Evolutionary conservation across 2,113 vertebrate species (phyloP).

Genomic region (Alces alces): DNA sequence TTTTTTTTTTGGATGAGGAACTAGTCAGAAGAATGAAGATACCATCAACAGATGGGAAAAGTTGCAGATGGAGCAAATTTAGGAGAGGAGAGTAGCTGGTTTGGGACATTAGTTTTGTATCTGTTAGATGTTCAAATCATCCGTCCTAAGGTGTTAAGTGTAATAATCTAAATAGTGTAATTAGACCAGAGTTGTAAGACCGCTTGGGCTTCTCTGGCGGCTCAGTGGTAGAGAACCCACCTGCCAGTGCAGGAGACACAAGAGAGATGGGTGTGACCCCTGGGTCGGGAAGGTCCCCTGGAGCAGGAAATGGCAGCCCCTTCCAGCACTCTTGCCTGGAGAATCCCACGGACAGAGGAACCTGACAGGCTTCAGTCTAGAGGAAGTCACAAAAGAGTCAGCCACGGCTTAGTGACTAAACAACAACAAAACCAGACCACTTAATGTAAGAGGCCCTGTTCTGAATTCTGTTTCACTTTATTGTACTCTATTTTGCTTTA

Average conservation of each 20-base stretch:
- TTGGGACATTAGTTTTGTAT: background rate
- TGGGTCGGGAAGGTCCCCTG: background rate
- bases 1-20: background rate
- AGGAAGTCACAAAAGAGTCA: background rate
- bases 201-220: background rate
- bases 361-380: background rate
- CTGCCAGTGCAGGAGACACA: background rate
- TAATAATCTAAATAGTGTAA: background rate
- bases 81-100: background rate
- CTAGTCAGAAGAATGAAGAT: background rate
- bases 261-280: background rate
- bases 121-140: background rate
- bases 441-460: background rate
- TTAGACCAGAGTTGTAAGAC: background rate
- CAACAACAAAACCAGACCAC: background rate
- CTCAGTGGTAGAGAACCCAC: background rate
- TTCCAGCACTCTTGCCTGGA: background rate
- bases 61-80: background rate
- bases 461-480: background rate
- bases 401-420: background rate
- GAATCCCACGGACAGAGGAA: background rate
- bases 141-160: background rate
- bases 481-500: background rate
- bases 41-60: background rate
- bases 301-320: background rate